Evolutionary conservation across 2,888 invertebrate genomes (phyloP), one percentile per base, ranked within the genome.

Genomic region (Micropterix aruncella): DNA sequence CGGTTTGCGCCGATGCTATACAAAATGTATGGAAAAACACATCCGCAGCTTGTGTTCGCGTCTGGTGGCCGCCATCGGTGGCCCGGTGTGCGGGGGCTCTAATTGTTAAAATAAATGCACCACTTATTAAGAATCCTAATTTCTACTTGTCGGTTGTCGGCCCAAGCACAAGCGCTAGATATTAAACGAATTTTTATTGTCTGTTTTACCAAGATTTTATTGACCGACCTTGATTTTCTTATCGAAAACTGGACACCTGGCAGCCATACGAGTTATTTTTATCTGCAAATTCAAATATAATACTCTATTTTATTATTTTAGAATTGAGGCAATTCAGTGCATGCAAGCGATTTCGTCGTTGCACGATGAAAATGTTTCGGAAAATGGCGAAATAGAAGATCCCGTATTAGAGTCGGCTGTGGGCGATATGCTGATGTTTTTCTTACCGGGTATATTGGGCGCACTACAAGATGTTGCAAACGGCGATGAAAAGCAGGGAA

Each of bases 381-480:
- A 70, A 36, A 58, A 66, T 37, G 66, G 68, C 40, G 74, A 75
- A 52, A 59, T 66, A 15, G 52, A 58, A n/a, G 77, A 80, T 54
- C 44, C 51, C 0, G 44, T 52, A 0, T 46, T 64, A 2, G 66
- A 64, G 47, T 44, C 52, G 2, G 60, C 69, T 49, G 66, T 75
- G 2, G 73, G 77, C 3, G 73, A 79, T 51, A 63, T 77, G 54
- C 61, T 79, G 37, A 70, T 76, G 55, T 64, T 74, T 54, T 77
- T 79, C 50, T 56, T 83, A 47, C 83, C 83, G 1, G 83, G 83
- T 1, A 67, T 83, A 45, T 59, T 74, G 15, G 69, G 68, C 27
- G 73, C 74, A 0, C 57, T 83, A 50, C 70, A 70, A 47, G 71
- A 76, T 50, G 70, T 81, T 16, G 74, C 75, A 44, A 63, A 65